phyloP scores from a whole-genome alignment of 2,888 invertebrate genomes.

The Muscina levida region DNA sequence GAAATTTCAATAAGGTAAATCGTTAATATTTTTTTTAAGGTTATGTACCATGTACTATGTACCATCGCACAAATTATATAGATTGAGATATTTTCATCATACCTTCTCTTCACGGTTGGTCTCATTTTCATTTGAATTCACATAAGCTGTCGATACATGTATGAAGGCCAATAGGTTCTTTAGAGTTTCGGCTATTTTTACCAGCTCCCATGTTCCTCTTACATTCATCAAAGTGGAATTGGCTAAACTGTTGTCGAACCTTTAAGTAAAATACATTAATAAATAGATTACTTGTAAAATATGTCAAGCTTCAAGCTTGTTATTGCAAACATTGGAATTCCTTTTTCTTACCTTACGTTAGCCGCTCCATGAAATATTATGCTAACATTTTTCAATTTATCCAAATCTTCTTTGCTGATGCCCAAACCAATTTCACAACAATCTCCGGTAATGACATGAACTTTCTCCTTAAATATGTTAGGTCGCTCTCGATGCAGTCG shows the following conservation, averaged over 20 bases:
- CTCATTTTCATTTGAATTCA: conserved; percentile 87
- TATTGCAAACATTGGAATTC: background rate
- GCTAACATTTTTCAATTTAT: conserved; percentile 83
- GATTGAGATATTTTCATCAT: too few relatives aligned
- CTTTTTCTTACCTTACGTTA: conserved; percentile 83
- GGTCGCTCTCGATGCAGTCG: conserved; percentile 68
- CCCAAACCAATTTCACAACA: conserved; percentile 82
- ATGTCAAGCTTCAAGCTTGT: too few relatives aligned
- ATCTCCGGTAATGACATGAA: conserved; percentile 85
- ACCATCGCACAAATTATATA: too few relatives aligned
- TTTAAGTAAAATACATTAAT: conserved; percentile 75
- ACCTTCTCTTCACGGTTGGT: conserved; percentile 87
- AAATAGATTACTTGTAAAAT: too few relatives aligned
- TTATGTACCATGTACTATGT: too few relatives aligned
- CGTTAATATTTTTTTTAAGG: background rate
- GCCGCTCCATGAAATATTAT: conserved; percentile 90
- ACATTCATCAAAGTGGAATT: conserved; percentile 84
- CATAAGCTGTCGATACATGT: conserved; percentile 93
- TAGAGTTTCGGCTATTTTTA: conserved; percentile 83
- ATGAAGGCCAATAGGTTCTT: conserved; percentile 83
- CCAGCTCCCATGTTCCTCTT: conserved; percentile 84
- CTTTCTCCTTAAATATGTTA: conserved; percentile 79
- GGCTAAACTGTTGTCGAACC: conserved; percentile 89
- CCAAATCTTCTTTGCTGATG: conserved; percentile 80
- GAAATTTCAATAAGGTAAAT: background rate